A percentile compares a stretch with the other conserved stretches of the same genome.
Conservation (phyloP, 2,113 vertebrate genomes). For the Vulpes ferrilata region DNA sequence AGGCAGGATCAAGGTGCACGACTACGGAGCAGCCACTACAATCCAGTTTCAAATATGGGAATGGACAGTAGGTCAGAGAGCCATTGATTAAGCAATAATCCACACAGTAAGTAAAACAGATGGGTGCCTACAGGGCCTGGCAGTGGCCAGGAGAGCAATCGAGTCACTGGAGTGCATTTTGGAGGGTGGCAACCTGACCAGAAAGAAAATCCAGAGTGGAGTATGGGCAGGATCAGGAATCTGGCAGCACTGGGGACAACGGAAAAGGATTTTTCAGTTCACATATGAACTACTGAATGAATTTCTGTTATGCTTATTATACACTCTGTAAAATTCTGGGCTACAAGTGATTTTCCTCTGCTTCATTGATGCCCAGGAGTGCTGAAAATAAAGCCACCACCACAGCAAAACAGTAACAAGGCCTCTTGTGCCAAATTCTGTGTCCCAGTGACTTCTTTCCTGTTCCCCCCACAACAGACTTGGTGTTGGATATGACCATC, state of each 20-base stretch:
- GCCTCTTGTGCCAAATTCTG: not conserved
- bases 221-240: not conserved
- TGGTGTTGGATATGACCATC: not conserved
- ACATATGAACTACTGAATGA: not conserved
- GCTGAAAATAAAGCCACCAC: not conserved
- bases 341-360: not conserved
- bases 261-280: not conserved
- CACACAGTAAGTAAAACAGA: not conserved
- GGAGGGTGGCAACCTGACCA: not conserved
- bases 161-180: not conserved
- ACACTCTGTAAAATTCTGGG: not conserved
- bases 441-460: not conserved
- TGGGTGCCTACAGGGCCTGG: too few relatives aligned
- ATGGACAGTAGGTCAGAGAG: not conserved
- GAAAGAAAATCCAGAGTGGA: not conserved
- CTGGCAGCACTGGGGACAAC: not conserved
- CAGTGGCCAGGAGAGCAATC: too few relatives aligned
- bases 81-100: not conserved
- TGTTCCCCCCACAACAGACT: too few relatives aligned
- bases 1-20: accelerated
- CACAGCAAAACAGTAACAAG: not conserved
- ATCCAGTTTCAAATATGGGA: not conserved
- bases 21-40: not conserved
- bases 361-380: not conserved
- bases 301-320: not conserved